These are phyloP conservation scores for Psephotus haematonotus DNA, from an alignment of 2,113 vertebrate species.

Conservation along the genomic window DNA sequence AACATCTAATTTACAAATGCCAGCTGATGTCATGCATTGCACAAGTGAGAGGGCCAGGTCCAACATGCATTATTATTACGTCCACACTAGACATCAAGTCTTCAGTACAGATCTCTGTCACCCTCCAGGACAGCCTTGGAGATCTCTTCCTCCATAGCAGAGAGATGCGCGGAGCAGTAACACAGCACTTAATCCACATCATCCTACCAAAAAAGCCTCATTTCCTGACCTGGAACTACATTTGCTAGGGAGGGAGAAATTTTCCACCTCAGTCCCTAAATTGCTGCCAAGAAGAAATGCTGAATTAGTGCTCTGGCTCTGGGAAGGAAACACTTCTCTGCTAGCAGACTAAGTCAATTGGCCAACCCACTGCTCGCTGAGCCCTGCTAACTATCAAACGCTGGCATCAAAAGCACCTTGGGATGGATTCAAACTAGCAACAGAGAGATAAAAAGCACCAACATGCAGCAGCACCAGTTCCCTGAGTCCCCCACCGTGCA, in stretches of 20 bases:
- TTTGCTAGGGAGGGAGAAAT: neutral
- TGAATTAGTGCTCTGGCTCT: neutral
- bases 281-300: neutral
- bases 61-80: neutral
- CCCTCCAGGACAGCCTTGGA: neutral
- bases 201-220: neutral
- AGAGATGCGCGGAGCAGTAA: neutral
- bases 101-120: neutral
- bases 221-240: neutral
- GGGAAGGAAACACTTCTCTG: neutral
- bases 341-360: neutral
- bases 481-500: rapidly evolving
- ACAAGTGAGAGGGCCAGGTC: neutral
- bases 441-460: neutral
- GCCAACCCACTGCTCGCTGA: neutral
- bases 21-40: rapidly evolving
- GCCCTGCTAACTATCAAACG: neutral
- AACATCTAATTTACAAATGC: neutral
- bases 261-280: neutral
- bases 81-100: neutral
- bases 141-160: neutral
- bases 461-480: neutral
- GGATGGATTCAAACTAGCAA: neutral
- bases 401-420: slow-evolving; percentile 4
- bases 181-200: neutral